Evolutionary conservation across 2,888 invertebrate species (phyloP).

Genomic region (Cephus runcator): DNA sequence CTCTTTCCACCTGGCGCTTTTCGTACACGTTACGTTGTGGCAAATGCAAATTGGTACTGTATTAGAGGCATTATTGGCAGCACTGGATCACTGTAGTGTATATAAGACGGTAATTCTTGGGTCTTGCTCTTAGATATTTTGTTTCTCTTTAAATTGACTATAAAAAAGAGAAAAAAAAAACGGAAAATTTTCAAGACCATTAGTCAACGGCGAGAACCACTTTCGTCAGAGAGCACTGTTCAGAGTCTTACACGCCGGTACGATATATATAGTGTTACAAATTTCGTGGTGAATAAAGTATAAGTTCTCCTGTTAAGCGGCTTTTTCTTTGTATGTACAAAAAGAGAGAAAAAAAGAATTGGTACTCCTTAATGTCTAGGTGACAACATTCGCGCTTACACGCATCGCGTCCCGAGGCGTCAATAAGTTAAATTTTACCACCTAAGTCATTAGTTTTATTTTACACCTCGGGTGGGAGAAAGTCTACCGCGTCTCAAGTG

Average conservation of each 20-base stretch:
- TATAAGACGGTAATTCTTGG: conserved; percentile 31
- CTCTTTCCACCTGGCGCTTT: neutral
- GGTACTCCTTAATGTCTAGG: neutral
- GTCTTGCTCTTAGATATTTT: conserved; percentile 24
- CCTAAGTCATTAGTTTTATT: conserved; percentile 44
- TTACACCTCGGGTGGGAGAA: conserved; percentile 49
- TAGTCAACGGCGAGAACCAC: neutral
- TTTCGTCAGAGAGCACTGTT: conserved; percentile 45
- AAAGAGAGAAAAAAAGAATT: conserved; percentile 23
- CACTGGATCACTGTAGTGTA: conserved; percentile 53
- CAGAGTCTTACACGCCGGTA: conserved; percentile 30
- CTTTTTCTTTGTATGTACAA: conserved; percentile 50
- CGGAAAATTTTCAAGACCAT: neutral
- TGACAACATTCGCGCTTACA: conserved; percentile 32
- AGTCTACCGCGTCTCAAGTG: conserved; percentile 13
- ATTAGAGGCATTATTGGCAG: conserved; percentile 64
- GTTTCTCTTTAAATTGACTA: conserved; percentile 4
- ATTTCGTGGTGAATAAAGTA: conserved; percentile 10
- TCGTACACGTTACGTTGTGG: conserved; percentile 20
- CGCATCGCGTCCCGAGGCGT: conserved; percentile 48
- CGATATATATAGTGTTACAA: conserved; percentile 3
- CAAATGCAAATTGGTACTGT: conserved; percentile 50
- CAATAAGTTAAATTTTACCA: conserved; percentile 58
- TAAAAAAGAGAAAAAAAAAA: neutral
- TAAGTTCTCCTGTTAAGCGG: conserved; percentile 37